Evolutionary conservation across 2,888 invertebrate species (phyloP), one percentile per base, ranked within the genome.

Genomic region (Drosophila antonietae): DNA sequence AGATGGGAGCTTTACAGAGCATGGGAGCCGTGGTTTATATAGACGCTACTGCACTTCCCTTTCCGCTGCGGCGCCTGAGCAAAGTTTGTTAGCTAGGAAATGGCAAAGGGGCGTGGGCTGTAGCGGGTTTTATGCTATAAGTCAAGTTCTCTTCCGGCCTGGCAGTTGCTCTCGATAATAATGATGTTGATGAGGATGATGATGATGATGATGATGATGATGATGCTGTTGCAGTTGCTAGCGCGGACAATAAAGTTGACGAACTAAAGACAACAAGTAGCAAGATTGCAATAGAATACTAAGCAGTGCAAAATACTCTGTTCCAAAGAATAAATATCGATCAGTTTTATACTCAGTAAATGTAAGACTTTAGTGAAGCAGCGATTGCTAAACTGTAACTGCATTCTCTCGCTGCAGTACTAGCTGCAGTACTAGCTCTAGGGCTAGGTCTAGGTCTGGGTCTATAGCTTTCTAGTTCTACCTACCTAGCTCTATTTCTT

Each of bases 91-190:
- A 55, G 71, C 67, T 68, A 55, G 52, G 51, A 66, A 49, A 51
- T 44, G 57, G 44, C 44, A 23, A 33, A 18, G 57, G 44, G 41
- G 41, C n/a, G 23, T 65, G 51, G 49, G 44, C 46, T 51, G 31
- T 12, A 51, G 52, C 51, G 61, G 60, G 65, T 35, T 39, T 49
- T 33, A 18, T 53, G 68, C 68, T 66, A 69, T 71, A 89, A 90
- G 91, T 91, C 91, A 91, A 91, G 90, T 90, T 91, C 81, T 83
- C 90, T 90, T 91, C 91, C 91, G 88, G 90, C 81, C 23, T 84
- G 78, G 33, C 63, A 57, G 70, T 46, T 60, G 75, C 20, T 66
- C 59, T 52, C 39, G 53, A 47, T 55, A 59, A 39, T 59, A 23
- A 49, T 51, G 51, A 46, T 31, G 39, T 43, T 73, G 59, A 49